A percentile compares a stretch with the other conserved stretches of the same genome.
These are phyloP conservation scores for Diabrotica balteata DNA, from an alignment of 2,888 invertebrate genomes.

Conservation along the genomic window DNA sequence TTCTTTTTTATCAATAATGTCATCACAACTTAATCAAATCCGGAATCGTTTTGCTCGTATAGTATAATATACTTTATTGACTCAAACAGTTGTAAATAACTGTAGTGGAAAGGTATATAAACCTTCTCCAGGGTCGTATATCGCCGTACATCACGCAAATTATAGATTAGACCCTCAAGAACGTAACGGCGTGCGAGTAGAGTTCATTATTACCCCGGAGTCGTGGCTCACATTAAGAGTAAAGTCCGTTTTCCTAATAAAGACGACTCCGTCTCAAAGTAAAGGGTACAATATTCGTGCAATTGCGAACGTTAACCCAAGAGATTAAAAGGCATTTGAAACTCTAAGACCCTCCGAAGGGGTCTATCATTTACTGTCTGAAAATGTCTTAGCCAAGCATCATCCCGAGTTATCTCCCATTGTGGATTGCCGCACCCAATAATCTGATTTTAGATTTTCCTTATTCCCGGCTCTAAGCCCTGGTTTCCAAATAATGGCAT, in stretches of 20 bases:
- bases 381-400: conserved; percentile 40
- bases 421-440: conserved; percentile 27
- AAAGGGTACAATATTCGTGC: conserved; percentile 53
- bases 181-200: not conserved
- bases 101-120: not conserved
- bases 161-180: conserved; percentile 15
- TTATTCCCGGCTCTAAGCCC: not conserved
- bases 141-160: conserved; percentile 18
- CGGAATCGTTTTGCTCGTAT: too few species aligned
- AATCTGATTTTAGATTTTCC: conserved; percentile 26
- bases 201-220: conserved; percentile 14
- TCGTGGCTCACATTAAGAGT: conserved; percentile 5
- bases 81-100: too few species aligned
- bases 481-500: not conserved
- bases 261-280: conserved; percentile 39
- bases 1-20: too few species aligned
- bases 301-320: conserved; percentile 52
- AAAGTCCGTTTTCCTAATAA: conserved; percentile 35
- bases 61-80: too few species aligned
- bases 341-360: conserved; percentile 48
- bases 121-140: conserved; percentile 2
- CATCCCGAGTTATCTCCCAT: conserved; percentile 23
- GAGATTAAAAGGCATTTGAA: conserved; percentile 53
- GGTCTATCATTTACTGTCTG: conserved; percentile 46
- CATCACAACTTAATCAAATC: too few species aligned